Evolutionary conservation across 2,888 invertebrate species (phyloP).

Genomic region (Drosophila fulvimacula): DNA sequence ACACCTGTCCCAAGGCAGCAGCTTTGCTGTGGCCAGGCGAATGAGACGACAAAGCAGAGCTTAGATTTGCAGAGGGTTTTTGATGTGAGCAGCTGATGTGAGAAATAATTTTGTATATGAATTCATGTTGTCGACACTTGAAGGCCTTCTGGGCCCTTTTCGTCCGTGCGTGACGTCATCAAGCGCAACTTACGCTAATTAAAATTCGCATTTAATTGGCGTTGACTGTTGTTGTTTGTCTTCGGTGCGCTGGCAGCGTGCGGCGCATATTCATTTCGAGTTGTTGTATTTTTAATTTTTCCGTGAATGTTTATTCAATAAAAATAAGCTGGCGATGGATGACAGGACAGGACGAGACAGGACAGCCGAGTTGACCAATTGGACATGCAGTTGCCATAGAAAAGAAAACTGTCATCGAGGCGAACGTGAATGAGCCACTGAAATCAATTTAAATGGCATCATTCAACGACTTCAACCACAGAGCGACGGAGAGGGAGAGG

Average conservation of each 20-base stretch:
- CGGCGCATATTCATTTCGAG: constrained; percentile 10
- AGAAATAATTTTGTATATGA: neutral
- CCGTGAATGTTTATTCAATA: constrained; percentile 75
- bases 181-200: constrained; percentile 75
- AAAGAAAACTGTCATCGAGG: constrained; percentile 37
- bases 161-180: constrained; percentile 58
- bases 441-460: constrained; percentile 79
- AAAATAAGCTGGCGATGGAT: constrained; percentile 56
- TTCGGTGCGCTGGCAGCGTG: constrained; percentile 32
- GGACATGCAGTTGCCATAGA: constrained; percentile 29
- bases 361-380: constrained; percentile 7
- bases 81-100: no score
- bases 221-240: constrained; percentile 77
- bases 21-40: neutral
- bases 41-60: neutral
- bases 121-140: no score
- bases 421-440: constrained; percentile 54
- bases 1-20: neutral
- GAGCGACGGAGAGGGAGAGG: neutral
- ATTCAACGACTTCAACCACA: constrained; percentile 75
- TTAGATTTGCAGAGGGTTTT: no score
- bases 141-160: no score
- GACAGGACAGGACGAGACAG: constrained; percentile 7
- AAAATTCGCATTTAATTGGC: constrained; percentile 82
- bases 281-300: constrained; percentile 25